Conservation (phyloP, 2,113 vertebrate genomes). For the Clarias macrocephalus region DNA sequence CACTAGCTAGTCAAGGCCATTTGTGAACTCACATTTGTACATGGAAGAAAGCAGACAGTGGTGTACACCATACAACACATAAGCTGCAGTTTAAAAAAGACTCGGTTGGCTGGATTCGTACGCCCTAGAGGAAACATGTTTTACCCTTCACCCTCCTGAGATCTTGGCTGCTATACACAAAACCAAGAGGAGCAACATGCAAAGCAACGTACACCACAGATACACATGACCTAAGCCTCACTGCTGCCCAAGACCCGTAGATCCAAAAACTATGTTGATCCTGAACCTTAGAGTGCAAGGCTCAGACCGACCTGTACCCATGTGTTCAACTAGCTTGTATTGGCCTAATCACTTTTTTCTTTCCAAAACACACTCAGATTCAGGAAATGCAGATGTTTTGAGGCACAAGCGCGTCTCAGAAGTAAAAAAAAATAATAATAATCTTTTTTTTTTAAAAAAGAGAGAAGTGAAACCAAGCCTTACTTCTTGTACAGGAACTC, state of each 20-base stretch:
- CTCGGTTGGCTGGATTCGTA: neutral
- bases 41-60: neutral
- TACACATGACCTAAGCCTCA: neutral
- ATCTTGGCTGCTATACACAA: neutral
- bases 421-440: neutral
- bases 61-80: neutral
- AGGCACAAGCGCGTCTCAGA: neutral
- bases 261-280: neutral
- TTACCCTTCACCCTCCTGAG: neutral
- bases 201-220: neutral
- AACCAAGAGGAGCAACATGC: neutral
- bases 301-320: neutral
- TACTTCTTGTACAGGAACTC: slow-evolving; percentile 99
- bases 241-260: neutral
- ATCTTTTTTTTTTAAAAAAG: neutral
- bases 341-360: neutral
- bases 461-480: slow-evolving; percentile 48
- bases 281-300: neutral
- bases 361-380: neutral
- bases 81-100: neutral
- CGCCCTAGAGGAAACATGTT: neutral
- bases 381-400: neutral
- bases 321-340: neutral
- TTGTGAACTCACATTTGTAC: neutral
- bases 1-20: neutral